Percentiles rank a stretch among this genome's conserved stretches.
Evolutionary conservation across 2,113 vertebrate species (phyloP).

Genomic region (Microcebus griseorufus): DNA sequence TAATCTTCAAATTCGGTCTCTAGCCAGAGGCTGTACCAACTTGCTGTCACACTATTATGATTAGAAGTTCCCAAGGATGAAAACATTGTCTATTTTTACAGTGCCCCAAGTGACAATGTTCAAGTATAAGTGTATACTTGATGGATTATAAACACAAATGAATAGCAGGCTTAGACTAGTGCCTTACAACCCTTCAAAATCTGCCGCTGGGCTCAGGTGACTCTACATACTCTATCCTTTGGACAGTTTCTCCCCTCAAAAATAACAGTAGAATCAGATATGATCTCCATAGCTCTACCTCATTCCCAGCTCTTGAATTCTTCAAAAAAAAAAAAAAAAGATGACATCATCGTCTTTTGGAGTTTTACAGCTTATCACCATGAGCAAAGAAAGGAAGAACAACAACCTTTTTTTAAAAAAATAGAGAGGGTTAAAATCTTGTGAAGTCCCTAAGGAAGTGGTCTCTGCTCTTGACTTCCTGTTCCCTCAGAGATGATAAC

Average conservation of each 20-base stretch:
- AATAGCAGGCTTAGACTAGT: background rate
- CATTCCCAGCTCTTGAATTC: background rate
- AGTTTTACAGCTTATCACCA: background rate
- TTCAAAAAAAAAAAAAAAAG: background rate
- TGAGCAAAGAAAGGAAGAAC: background rate
- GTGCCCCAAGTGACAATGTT: background rate
- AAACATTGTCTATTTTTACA: background rate
- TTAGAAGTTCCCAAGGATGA: constrained; percentile 13
- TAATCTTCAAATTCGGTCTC: constrained; percentile 41
- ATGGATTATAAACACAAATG: background rate
- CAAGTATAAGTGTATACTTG: background rate
- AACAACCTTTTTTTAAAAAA: background rate
- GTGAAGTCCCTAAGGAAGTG: background rate
- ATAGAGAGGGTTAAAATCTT: background rate
- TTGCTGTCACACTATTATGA: constrained; percentile 45
- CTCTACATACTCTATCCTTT: background rate
- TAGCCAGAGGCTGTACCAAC: constrained; percentile 2
- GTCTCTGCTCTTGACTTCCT: background rate
- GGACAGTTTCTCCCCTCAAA: background rate
- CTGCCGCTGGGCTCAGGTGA: background rate
- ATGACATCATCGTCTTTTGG: background rate
- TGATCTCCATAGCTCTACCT: background rate
- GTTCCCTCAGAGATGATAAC: background rate
- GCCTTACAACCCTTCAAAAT: background rate
- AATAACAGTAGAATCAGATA: background rate